These are phyloP conservation scores for Eupleurogrammus muticus DNA, from an alignment of 2,797 vertebrate genomes.

Conservation along the genomic window DNA sequence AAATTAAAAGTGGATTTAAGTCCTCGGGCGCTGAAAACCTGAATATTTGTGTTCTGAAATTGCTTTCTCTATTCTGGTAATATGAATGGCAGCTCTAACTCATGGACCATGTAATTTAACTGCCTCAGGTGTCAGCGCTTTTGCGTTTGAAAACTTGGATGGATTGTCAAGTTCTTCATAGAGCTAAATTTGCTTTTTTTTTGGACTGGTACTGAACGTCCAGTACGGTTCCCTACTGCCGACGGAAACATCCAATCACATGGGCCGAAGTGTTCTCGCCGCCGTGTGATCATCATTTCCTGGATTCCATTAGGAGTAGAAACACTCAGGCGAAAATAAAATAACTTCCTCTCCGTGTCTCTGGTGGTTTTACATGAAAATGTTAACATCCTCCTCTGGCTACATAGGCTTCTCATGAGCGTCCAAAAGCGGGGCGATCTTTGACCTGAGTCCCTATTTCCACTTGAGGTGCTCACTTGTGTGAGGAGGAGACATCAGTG, in stretches of 20 bases:
- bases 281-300: conserved; percentile 15
- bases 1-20: conserved; percentile 54
- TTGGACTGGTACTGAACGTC: conserved; percentile 1
- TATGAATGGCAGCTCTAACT: conserved; percentile 29
- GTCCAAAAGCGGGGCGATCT: conserved; percentile 44
- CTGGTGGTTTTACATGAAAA: conserved; percentile 36
- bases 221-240: neutral
- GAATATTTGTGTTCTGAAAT: conserved; percentile 51
- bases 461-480: conserved; percentile 20
- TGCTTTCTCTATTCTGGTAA: conserved; percentile 42
- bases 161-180: neutral
- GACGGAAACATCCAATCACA: conserved; percentile 22
- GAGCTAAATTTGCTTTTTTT: neutral
- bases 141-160: conserved; percentile 30
- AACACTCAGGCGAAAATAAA: conserved; percentile 36
- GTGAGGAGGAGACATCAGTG: conserved; percentile 21
- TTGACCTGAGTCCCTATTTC: neutral
- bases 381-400: conserved; percentile 20
- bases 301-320: conserved; percentile 36
- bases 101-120: conserved; percentile 51
- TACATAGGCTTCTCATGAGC: conserved; percentile 14
- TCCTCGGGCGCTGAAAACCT: conserved; percentile 35
- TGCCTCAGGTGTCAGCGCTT: conserved; percentile 29
- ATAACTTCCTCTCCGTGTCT: conserved; percentile 27
- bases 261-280: conserved; percentile 12